phyloP scores from a whole-genome alignment of 2,888 invertebrate genomes.

The Spialia ferax region DNA sequence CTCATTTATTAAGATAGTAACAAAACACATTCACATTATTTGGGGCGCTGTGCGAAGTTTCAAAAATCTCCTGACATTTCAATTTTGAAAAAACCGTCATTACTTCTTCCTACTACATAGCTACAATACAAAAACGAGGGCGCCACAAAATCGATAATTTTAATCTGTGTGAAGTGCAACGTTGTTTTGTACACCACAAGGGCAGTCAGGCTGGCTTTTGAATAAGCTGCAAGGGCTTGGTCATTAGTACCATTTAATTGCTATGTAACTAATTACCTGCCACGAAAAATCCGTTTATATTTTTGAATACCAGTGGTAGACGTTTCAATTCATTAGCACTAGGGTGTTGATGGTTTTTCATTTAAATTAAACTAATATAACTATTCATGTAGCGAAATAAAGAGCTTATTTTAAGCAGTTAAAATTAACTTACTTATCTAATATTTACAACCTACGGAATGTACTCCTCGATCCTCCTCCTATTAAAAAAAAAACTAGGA shows the following conservation, averaged over 20 bases:
- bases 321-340: neutral
- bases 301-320: no score
- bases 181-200: constrained; percentile 22
- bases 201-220: constrained; percentile 6
- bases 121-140: constrained; percentile 31
- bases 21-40: neutral
- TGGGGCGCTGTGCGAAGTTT: constrained; percentile 20
- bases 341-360: neutral
- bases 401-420: neutral
- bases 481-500: no score
- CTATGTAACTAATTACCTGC: neutral
- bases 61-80: neutral
- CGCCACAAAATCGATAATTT: constrained; percentile 36
- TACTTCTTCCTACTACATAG: constrained; percentile 23
- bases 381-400: no score
- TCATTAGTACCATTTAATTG: neutral
- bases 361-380: no score
- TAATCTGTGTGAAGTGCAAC: constrained; percentile 37
- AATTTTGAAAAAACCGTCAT: constrained; percentile 28
- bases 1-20: neutral
- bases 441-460: constrained; percentile 2
- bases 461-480: no score
- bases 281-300: neutral
- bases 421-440: neutral
- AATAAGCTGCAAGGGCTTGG: constrained; percentile 1